These are phyloP conservation scores for Rhopalosiphum maidis DNA, from an alignment of 1,140 invertebrate genomes.

Conservation along the genomic window DNA sequence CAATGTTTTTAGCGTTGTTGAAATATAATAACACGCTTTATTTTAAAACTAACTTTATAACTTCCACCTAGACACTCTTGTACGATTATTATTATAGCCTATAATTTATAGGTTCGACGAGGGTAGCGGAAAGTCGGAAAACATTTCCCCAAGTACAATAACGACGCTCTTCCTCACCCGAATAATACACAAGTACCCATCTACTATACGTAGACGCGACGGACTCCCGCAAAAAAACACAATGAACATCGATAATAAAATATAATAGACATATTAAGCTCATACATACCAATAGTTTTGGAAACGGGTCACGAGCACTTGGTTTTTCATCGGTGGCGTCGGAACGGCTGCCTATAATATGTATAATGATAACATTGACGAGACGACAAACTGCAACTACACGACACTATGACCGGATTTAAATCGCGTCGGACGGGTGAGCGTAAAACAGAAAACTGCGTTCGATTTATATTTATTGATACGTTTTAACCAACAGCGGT, in stretches of 20 bases:
- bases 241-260: neutral
- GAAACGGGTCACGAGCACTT: neutral
- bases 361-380: neutral
- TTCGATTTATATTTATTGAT: neutral
- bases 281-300: neutral
- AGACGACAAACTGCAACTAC: neutral
- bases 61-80: too few species aligned
- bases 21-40: too few species aligned
- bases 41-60: too few species aligned
- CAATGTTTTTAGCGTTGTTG: too few species aligned
- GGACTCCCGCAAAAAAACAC: neutral
- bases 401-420: neutral
- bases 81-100: too few species aligned
- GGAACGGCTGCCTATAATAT: neutral
- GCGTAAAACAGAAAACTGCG: neutral
- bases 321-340: neutral
- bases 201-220: neutral
- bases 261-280: neutral
- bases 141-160: too few species aligned
- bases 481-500: neutral
- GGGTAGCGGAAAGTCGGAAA: too few species aligned
- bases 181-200: too few species aligned
- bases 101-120: too few species aligned
- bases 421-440: neutral
- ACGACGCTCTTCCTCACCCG: too few species aligned